Evolutionary conservation across 2,888 invertebrate species (phyloP), one percentile per base, ranked within the genome.

Genomic region (Plutella xylostella): DNA sequence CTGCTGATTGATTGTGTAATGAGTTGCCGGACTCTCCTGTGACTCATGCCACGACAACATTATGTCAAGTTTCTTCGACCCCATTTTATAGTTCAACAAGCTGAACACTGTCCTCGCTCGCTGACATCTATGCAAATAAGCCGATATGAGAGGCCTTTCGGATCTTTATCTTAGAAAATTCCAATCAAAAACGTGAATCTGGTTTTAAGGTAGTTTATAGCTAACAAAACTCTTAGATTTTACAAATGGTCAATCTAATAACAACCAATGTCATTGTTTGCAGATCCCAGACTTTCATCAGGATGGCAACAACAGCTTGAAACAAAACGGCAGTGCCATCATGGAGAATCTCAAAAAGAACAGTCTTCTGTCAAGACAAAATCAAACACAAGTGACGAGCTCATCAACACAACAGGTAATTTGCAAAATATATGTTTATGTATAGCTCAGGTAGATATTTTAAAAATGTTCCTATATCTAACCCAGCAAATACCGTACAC

Each of bases 281-380:
- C 70, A 83, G 83, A 74, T 83, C 69, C 79, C 88, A 57, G 88
- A 88, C 60, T 88, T 88, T 67, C 80, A 85, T 50, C 78, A 85
- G 66, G 88, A 88, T 77, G 86, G 85, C 58, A 78, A 68, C 66
- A 85, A 75, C 66, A 85, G 85, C 63, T 70, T 80, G 56, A 79
- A 76, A 52, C 75, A 78, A 63, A 82, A 80, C 80, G 82, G 83
- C 56, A 79, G 78, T 55, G 85, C 89, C 64, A 87, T 90, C 63
- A 89, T 91, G 86, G 90, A 90, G 75, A 90, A 88, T 73, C 85
- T 91, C 58, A 90, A 90, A 65, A 90, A 90, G 68, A 88, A 88
- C 70, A 89, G 86, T 63, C 68, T 73, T 47, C 65, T 72, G 51
- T 71, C 73, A 49, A 72, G 76, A 43, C 83, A 80, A 63, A 83